These are phyloP conservation scores for Cephalopholis sonnerati DNA, from an alignment of 2,113 vertebrate genomes.

Conservation along the genomic window DNA sequence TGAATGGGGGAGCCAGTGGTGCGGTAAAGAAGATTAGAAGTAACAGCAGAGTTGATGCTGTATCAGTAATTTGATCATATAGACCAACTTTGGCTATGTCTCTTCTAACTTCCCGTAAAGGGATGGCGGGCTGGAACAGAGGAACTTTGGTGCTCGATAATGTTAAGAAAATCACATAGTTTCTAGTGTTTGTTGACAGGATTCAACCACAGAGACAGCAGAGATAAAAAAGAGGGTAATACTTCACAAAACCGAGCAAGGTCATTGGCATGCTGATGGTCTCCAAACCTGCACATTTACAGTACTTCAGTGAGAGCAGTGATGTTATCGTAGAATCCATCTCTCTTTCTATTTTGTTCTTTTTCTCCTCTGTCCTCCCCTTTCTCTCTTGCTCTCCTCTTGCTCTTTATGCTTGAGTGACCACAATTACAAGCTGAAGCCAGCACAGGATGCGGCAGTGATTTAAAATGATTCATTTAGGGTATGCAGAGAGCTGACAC, in stretches of 20 bases:
- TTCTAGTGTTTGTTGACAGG: conserved; percentile 29
- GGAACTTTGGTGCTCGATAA: background rate
- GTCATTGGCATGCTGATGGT: background rate
- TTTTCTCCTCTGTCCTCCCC: conserved; percentile 28
- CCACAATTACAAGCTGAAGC: conserved; percentile 79
- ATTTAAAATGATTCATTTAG: conserved; percentile 81
- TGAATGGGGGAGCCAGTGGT: conserved; percentile 46
- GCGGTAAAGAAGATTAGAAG: conserved; percentile 65
- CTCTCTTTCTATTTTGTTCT: conserved; percentile 23
- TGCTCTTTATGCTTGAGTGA: conserved; percentile 78
- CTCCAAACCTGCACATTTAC: conserved; percentile 46
- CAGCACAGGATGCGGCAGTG: conserved; percentile 81
- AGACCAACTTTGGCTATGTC: conserved; percentile 22
- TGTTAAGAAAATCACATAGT: background rate
- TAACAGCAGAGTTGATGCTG: conserved; percentile 45
- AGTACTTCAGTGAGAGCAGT: conserved; percentile 58
- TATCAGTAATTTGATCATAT: conserved; percentile 61
- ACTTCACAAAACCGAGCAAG: background rate
- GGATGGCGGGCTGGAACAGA: conserved; percentile 12
- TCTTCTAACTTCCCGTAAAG: conserved; percentile 35
- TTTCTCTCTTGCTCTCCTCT: conserved; percentile 10
- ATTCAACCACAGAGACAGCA: background rate
- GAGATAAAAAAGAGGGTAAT: background rate
- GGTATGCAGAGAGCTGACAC: conserved; percentile 74
- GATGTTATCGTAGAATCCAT: conserved; percentile 70